A percentile compares a stretch with the other conserved stretches of the same genome.
These are phyloP conservation scores for Dolomedes plantarius DNA, from an alignment of 2,888 invertebrate genomes.

Conservation along the genomic window DNA sequence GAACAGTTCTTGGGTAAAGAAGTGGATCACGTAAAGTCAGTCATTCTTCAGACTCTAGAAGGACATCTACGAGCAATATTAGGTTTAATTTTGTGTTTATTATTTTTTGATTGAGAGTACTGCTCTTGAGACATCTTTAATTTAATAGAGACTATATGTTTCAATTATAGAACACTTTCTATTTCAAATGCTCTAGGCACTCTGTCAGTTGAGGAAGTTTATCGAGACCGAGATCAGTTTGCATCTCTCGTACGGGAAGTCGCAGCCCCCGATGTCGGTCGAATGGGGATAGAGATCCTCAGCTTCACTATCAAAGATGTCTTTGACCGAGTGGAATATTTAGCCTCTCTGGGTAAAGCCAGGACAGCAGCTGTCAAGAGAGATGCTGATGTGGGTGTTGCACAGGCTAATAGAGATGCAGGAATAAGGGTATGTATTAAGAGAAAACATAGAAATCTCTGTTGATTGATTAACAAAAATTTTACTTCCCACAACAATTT, in stretches of 20 bases:
- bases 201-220: slow-evolving; percentile 97
- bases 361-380: slow-evolving; percentile 95
- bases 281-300: slow-evolving; percentile 99
- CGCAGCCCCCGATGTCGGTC: slow-evolving; percentile 97
- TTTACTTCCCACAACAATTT: too few relatives aligned
- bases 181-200: slow-evolving; percentile 85
- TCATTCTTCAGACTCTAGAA: slow-evolving; percentile 95
- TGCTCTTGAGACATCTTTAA: too few relatives aligned
- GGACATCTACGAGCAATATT: slow-evolving; percentile 97
- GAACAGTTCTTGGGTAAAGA: slow-evolving; percentile 96
- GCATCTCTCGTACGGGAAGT: slow-evolving; percentile 97
- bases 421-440: slow-evolving; percentile 85
- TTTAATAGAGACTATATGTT: too few relatives aligned
- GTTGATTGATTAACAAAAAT: too few relatives aligned
- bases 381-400: slow-evolving; percentile 95
- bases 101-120: not conserved
- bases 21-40: slow-evolving; percentile 92
- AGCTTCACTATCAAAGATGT: slow-evolving; percentile 99
- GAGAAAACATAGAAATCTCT: too few relatives aligned
- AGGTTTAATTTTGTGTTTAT: slow-evolving; percentile 85
- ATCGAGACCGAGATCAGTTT: slow-evolving; percentile 98
- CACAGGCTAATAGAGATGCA: slow-evolving; percentile 95
- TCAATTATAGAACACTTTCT: too few relatives aligned
- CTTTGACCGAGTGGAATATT: slow-evolving; percentile 96
- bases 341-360: slow-evolving; percentile 93